phyloP scores from a whole-genome alignment of 2,113 vertebrate genomes.

The Ceyx margarethae region DNA sequence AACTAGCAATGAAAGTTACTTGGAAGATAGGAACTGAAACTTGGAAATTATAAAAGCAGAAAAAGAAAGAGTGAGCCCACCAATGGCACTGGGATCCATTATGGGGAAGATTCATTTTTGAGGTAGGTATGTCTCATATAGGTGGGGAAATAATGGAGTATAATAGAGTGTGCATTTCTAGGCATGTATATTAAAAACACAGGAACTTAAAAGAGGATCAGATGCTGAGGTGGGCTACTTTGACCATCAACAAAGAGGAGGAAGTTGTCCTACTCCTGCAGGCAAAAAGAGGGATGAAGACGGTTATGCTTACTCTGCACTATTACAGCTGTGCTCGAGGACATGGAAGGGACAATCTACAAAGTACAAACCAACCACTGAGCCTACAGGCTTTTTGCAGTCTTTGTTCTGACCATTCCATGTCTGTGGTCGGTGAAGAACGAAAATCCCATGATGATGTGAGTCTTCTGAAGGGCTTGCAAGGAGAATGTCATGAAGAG shows the following conservation, averaged over 20 bases:
- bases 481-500: not conserved
- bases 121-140: not conserved
- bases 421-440: not conserved
- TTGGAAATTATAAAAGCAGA: not conserved
- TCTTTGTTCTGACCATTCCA: not conserved
- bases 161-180: not conserved
- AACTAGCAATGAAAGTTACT: not conserved
- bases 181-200: not conserved
- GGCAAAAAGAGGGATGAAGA: not conserved
- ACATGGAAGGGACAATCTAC: not conserved
- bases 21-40: not conserved
- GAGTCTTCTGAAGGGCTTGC: not conserved
- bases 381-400: not conserved
- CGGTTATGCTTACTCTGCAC: not conserved
- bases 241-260: not conserved
- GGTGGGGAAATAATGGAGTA: not conserved
- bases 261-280: not conserved
- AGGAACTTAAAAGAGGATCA: not conserved
- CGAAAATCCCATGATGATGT: not conserved
- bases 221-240: not conserved
- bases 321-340: not conserved
- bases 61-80: not conserved
- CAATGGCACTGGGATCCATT: not conserved
- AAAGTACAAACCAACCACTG: not conserved
- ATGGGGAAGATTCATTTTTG: not conserved